Percentiles rank a stretch among this genome's conserved stretches.
phyloP scores from a whole-genome alignment of 2,888 invertebrate species.

The Ctenicera cuprea region DNA sequence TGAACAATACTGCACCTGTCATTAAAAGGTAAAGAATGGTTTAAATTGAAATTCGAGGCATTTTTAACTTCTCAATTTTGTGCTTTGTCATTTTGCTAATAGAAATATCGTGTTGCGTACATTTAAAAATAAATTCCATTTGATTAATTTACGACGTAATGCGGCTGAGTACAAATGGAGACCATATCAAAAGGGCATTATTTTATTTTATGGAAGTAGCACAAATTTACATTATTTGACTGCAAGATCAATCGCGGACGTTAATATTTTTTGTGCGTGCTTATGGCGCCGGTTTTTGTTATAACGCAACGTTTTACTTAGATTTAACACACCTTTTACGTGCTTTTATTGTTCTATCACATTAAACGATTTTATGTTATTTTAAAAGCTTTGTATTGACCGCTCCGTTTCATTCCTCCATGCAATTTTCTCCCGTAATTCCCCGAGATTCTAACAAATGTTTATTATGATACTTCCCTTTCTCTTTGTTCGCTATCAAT shows the following conservation, averaged over 20 bases:
- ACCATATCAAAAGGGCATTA: no score
- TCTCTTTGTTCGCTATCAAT: conserved; percentile 16
- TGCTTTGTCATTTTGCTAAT: no score
- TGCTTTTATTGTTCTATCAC: conserved; percentile 34
- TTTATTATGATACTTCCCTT: conserved; percentile 21
- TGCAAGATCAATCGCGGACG: conserved; percentile 24
- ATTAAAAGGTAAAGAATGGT: no score
- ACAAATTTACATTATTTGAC: conserved; percentile 27
- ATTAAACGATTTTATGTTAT: conserved; percentile 31
- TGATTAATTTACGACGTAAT: not conserved
- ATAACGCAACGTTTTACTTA: conserved; percentile 35
- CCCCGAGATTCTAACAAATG: conserved; percentile 12
- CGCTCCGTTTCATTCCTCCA: not conserved
- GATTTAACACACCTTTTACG: conserved; percentile 39
- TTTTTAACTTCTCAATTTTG: no score
- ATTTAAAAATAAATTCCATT: not conserved
- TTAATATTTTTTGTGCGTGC: conserved; percentile 43
- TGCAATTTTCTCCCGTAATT: conserved; percentile 13
- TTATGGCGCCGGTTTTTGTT: conserved; percentile 14
- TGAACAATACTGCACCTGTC: no score
- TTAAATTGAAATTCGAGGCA: no score
- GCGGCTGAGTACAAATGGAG: no score
- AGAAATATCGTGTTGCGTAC: no score
- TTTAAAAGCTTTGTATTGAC: conserved; percentile 28
- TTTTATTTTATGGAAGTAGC: conserved; percentile 17